Base-by-base conservation (phyloP, 2,113 vertebrate species). In the Nesogale talazaci region DNA sequence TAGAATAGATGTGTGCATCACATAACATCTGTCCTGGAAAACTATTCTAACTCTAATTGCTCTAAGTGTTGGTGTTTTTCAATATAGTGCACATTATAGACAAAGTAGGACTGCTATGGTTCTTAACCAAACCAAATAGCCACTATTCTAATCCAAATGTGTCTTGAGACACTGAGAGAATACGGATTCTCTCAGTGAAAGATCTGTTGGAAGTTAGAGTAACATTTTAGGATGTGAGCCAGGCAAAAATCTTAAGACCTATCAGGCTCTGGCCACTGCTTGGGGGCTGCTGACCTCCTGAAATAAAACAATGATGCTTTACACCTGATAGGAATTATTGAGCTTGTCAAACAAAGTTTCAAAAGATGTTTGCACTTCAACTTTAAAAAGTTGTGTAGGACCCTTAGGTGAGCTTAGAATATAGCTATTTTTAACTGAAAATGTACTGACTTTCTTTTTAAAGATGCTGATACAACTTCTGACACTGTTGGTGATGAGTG, bases 381-480 rank as follows among this genome's bases (percentile, higher is more conserved):
- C 69, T 70, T 70, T 42, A 77, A 78, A 81, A 93, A 89, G 70
- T 61, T 77, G 38, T 74, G 56, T 59, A 42, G 85, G 38, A 90
- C 90, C 72, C 36, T 61, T 25, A 95, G 75, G 88, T 93, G 93
- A 96, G 74, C 95, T 96, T 97, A 90, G 78, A 97, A 97, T 86
- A 95, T 96, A 93, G 90, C 97, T 95, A 88, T 92, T 96, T 97
- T 97, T 94, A 97, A 93, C 95, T 76, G 93, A 94, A 96, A 36
- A 63, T 82, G 59, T 11, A 77, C 86, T 79, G 59, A 57, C n/a
- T 46, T 83, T 90, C 77, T 86, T 82, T 95, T 88, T 82, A 38
- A 97, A 93, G 95, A 89, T 75, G 59, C 75, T 96, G 77, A 61
- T 91, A 84, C 56, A 94, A 79, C 23, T 77, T 56, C 63, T 95